Conservation (phyloP, 2,113 vertebrate genomes). For the Eclectus roratus region DNA sequence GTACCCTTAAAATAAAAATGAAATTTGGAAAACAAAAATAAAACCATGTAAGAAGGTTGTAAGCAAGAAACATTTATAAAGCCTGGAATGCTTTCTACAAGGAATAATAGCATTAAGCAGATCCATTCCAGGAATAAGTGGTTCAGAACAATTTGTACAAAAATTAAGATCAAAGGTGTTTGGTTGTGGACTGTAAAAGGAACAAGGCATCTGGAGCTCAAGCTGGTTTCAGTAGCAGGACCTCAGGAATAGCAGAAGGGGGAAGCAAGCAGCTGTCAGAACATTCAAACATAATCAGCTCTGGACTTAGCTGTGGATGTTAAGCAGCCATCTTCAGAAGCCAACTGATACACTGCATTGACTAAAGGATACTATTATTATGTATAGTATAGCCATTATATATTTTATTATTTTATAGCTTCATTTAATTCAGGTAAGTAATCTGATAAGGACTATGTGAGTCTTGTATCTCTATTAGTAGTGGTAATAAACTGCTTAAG, state of each 20-base stretch:
- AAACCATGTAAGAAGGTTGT: neutral
- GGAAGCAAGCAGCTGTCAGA: neutral
- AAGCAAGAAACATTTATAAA: neutral
- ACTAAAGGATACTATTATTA: neutral
- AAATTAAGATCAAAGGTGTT: rapidly evolving
- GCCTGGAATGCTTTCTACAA: neutral
- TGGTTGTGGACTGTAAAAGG: neutral
- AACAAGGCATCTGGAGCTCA: neutral
- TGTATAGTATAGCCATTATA: neutral
- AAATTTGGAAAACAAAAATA: neutral
- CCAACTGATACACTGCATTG: neutral
- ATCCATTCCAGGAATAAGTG: neutral
- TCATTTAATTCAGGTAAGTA: neutral
- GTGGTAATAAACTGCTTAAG: neutral
- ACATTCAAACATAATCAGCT: rapidly evolving
- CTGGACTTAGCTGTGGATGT: neutral
- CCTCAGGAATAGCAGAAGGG: neutral
- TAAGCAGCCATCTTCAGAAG: neutral
- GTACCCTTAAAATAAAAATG: neutral
- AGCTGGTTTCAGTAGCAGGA: neutral
- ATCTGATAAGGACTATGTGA: neutral
- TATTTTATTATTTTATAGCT: neutral
- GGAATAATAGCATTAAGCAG: neutral
- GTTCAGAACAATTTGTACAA: neutral
- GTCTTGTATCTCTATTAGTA: neutral